phyloP scores from a whole-genome alignment of 2,888 invertebrate genomes.

The Ethmia dodecea region DNA sequence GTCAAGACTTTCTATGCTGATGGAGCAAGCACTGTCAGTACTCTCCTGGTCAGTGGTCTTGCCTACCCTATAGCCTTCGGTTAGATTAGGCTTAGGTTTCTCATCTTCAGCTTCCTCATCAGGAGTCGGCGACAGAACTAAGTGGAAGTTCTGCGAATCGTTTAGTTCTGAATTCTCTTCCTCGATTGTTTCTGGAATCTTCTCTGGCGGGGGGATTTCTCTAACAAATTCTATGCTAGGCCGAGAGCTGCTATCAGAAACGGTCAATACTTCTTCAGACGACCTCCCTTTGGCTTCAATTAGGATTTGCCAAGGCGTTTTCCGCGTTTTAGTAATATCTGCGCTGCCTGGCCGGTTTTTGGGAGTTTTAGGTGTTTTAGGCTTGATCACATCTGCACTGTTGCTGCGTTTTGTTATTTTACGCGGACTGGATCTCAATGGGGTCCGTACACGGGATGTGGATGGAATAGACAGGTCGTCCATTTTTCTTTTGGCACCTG shows the following conservation, averaged over 20 bases:
- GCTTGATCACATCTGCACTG: conserved; percentile 47
- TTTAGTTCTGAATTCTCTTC: conserved; percentile 46
- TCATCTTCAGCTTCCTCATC: conserved; percentile 26
- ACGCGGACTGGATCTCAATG: conserved; percentile 52
- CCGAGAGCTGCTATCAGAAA: conserved; percentile 32
- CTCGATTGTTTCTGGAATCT: conserved; percentile 46
- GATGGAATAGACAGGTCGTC: conserved; percentile 40
- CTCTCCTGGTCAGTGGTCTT: conserved; percentile 64
- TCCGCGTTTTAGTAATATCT: conserved; percentile 43
- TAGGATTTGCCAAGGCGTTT: conserved; percentile 39
- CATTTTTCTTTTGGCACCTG: conserved; percentile 35
- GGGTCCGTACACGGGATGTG: conserved; percentile 48
- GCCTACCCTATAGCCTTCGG: conserved; percentile 47
- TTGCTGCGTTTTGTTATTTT: conserved; percentile 53
- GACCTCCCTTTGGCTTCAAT: conserved; percentile 25
- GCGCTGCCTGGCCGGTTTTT: conserved; percentile 57
- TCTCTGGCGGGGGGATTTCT: conserved; percentile 37
- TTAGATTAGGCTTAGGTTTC: conserved; percentile 32
- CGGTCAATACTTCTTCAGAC: conserved; percentile 16
- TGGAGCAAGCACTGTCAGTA: conserved; percentile 57
- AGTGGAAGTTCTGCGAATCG: conserved; percentile 63
- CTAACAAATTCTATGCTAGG: conserved; percentile 45
- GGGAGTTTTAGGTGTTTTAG: conserved; percentile 55
- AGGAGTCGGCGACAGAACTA: conserved; percentile 52
- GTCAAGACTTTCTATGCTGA: conserved; percentile 56